A percentile compares a stretch with the other conserved stretches of the same genome.
These are phyloP conservation scores for Drosophila micromelanica DNA, from an alignment of 1,140 invertebrate genomes.

Conservation along the genomic window DNA sequence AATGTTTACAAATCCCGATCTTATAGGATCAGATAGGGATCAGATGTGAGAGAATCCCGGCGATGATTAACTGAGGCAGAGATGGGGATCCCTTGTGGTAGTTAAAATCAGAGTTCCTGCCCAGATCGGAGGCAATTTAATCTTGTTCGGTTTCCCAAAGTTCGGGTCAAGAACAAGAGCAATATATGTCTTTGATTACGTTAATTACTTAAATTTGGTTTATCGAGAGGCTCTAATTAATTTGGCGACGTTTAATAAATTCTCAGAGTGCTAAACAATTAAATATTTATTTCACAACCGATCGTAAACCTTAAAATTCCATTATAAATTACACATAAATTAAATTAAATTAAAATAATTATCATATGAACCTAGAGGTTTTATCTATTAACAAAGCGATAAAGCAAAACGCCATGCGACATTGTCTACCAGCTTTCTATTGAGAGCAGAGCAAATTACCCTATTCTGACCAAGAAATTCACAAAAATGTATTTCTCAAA, in stretches of 20 bases:
- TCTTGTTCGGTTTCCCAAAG: too few relatives aligned
- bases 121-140: conserved; percentile 67
- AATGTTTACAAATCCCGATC: conserved; percentile 30
- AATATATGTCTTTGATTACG: too few relatives aligned
- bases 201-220: too few relatives aligned
- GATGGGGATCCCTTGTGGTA: background rate
- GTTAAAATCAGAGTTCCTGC: conserved; percentile 63
- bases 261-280: background rate
- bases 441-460: too few relatives aligned
- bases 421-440: too few relatives aligned
- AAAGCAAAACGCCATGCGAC: background rate
- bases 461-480: too few relatives aligned
- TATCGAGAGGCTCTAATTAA: background rate
- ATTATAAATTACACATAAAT: background rate
- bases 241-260: background rate
- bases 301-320: background rate
- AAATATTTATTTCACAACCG: background rate
- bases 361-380: background rate
- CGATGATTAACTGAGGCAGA: background rate
- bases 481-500: too few relatives aligned
- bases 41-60: too few relatives aligned
- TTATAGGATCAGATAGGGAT: too few relatives aligned
- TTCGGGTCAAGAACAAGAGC: too few relatives aligned
- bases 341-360: background rate
- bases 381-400: background rate